Evolutionary conservation across 2,888 invertebrate genomes (phyloP).

Genomic region (Clistopyga incitator): DNA sequence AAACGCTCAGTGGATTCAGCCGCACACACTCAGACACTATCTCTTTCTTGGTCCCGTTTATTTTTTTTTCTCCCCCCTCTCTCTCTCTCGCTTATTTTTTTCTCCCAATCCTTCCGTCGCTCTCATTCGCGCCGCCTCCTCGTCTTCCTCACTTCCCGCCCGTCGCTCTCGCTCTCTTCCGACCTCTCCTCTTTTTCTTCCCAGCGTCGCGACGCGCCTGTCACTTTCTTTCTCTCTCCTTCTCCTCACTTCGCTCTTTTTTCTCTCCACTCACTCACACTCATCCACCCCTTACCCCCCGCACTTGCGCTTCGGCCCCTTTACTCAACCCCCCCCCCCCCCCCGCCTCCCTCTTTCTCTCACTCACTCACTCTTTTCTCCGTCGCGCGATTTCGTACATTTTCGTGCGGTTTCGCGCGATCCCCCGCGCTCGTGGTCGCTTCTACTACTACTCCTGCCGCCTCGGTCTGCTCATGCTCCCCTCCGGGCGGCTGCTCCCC

Average conservation of each 20-base stretch:
- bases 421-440: conserved; percentile 68
- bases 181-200: conserved; percentile 60
- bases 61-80: conserved; percentile 15
- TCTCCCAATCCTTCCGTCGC: conserved; percentile 40
- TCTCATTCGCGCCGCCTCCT: conserved; percentile 56
- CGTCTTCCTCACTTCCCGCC: conserved; percentile 23
- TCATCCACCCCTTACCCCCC: conserved; percentile 43
- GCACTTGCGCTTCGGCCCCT: conserved; percentile 42
- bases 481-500: conserved; percentile 59
- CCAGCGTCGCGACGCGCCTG: conserved; percentile 58
- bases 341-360: conserved; percentile 58
- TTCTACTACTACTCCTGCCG: conserved; percentile 4
- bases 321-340: conserved; percentile 41
- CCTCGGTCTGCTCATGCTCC: conserved; percentile 51
- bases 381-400: conserved; percentile 77
- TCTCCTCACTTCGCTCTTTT: conserved; percentile 18
- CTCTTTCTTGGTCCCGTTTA: conserved; percentile 27
- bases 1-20: conserved; percentile 57
- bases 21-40: conserved; percentile 56
- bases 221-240: conserved; percentile 57
- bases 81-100: conserved; percentile 35
- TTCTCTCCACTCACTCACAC: conserved; percentile 25
- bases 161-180: conserved; percentile 56
- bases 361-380: conserved; percentile 62
- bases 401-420: conserved; percentile 77